Conservation (phyloP, 2,797 vertebrate species). For the Enteromius anoplus region DNA sequence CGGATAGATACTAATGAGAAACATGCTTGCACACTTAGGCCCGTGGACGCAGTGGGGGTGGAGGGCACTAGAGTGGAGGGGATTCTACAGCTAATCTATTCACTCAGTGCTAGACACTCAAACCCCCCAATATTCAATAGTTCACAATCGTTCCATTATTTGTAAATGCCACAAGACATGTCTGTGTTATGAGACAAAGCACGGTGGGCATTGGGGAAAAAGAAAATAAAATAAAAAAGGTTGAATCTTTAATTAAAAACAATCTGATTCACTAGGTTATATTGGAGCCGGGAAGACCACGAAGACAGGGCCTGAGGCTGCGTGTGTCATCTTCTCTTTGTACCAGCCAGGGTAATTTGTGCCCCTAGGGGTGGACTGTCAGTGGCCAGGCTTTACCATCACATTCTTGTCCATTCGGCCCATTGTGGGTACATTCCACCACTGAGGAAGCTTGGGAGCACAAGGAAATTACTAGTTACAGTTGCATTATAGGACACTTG, state of each 20-base stretch:
- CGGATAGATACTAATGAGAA: constrained; percentile 56
- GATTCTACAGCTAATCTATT: constrained; percentile 42
- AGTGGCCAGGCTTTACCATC: constrained; percentile 76
- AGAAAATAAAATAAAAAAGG: constrained; percentile 56
- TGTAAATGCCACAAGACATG: constrained; percentile 48
- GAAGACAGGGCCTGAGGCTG: constrained; percentile 69
- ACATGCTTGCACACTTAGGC: constrained; percentile 48
- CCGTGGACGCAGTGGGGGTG: constrained; percentile 54
- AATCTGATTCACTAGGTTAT: constrained; percentile 77
- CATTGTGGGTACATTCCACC: constrained; percentile 75
- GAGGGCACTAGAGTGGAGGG: constrained; percentile 65
- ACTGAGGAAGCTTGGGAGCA: constrained; percentile 66
- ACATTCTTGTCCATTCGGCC: constrained; percentile 76
- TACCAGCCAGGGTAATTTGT: constrained; percentile 76
- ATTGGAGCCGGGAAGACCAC: constrained; percentile 75
- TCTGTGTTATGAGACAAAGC: constrained; percentile 56
- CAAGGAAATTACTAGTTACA: background rate
- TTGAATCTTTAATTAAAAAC: constrained; percentile 77
- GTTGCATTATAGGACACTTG: background rate
- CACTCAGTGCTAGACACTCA: constrained; percentile 16
- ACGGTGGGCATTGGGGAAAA: constrained; percentile 53
- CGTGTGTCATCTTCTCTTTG: constrained; percentile 78
- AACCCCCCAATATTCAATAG: constrained; percentile 13
- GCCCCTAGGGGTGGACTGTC: constrained; percentile 76
- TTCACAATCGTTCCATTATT: constrained; percentile 19